A percentile compares a stretch with the other conserved stretches of the same genome.
These are phyloP conservation scores for Bursaphelenchus mucronatus DNA, from an alignment of 1,140 invertebrate species.

Conservation along the genomic window DNA sequence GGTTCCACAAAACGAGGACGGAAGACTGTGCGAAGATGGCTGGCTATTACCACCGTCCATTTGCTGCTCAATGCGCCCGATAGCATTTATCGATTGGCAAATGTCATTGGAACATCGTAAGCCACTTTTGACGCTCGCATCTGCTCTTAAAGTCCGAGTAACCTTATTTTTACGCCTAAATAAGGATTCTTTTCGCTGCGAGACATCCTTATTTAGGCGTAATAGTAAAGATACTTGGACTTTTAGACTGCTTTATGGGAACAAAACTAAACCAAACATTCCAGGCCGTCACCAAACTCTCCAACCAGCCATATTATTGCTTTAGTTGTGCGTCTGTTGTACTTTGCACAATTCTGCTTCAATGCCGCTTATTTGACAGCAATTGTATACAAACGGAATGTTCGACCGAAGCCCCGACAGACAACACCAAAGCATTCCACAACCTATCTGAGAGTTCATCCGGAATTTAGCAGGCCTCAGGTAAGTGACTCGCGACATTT, in stretches of 20 bases:
- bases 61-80: constrained; percentile 38
- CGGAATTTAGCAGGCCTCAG: constrained; percentile 22
- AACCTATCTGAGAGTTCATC: constrained; percentile 14
- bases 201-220: too few species aligned
- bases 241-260: too few species aligned
- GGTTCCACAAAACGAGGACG: constrained; percentile 22
- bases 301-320: constrained; percentile 33
- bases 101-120: constrained; percentile 27
- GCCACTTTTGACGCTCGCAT: background rate
- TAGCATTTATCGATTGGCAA: constrained; percentile 31
- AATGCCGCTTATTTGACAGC: constrained; percentile 37
- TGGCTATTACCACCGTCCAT: constrained; percentile 41
- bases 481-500: constrained; percentile 14
- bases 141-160: too few species aligned
- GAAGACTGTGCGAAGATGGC: constrained; percentile 35
- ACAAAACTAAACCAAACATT: background rate
- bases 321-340: constrained; percentile 31
- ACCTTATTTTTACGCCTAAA: too few species aligned
- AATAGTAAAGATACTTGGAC: too few species aligned
- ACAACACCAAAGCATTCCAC: constrained; percentile 23
- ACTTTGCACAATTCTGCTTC: constrained; percentile 44
- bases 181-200: constrained; percentile 1
- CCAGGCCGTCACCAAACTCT: constrained; percentile 10
- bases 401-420: constrained; percentile 27
- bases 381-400: constrained; percentile 37